Conservation (phyloP, 2,888 invertebrate species). For the Spodoptera exigua region DNA sequence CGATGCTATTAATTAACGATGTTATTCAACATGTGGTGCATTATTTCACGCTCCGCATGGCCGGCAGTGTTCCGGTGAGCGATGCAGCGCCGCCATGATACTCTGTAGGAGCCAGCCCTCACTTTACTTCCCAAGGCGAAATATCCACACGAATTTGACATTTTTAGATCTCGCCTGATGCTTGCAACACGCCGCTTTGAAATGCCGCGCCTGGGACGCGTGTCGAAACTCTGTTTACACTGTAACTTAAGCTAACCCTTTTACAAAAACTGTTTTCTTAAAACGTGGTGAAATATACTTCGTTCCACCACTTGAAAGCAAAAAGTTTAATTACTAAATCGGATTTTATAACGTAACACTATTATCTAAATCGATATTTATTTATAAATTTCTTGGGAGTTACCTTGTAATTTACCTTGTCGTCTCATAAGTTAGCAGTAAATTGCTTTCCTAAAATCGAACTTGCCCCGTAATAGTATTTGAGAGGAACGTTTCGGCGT, state of each 20-base stretch:
- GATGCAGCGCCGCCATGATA: conserved; percentile 51
- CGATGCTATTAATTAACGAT: conserved; percentile 81
- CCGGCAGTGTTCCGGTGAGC: conserved; percentile 75
- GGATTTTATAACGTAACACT: conserved; percentile 2
- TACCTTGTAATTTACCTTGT: conserved; percentile 4
- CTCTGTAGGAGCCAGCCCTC: conserved; percentile 59
- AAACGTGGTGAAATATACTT: conserved; percentile 53
- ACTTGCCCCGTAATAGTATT: conserved; percentile 25
- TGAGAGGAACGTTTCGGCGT: conserved; percentile 21
- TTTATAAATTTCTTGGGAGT: conserved; percentile 8
- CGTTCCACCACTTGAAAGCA: conserved; percentile 28
- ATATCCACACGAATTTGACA: conserved; percentile 84
- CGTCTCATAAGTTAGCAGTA: conserved; percentile 9
- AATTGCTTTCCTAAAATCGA: conserved; percentile 35
- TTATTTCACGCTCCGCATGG: conserved; percentile 79
- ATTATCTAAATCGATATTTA: conserved; percentile 2
- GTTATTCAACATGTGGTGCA: conserved; percentile 85
- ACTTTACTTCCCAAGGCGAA: conserved; percentile 72
- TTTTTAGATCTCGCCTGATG: conserved; percentile 76
- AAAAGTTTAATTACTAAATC: conserved; percentile 15
- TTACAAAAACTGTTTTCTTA: conserved; percentile 56
- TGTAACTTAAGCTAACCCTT: conserved; percentile 69
- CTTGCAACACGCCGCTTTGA: conserved; percentile 78
- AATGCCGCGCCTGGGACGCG: conserved; percentile 73
- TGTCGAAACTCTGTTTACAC: conserved; percentile 74